A percentile compares a stretch with the other conserved stretches of the same genome.
Conservation (phyloP, 2,888 invertebrate genomes). For the Mythimna albipuncta region DNA sequence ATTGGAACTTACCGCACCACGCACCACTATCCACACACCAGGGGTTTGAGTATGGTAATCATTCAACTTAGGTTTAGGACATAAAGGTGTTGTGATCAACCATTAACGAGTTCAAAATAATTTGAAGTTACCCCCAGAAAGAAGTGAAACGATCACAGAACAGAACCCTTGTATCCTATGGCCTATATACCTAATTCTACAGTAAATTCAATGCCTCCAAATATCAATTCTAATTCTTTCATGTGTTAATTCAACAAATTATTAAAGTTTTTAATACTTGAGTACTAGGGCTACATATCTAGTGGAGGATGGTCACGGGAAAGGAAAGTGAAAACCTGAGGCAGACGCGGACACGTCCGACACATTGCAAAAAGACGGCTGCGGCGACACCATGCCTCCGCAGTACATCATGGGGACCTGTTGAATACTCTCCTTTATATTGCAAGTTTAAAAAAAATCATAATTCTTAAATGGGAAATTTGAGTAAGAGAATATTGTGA, state of each 20-base stretch:
- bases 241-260: slow-evolving; percentile 35
- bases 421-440: slow-evolving; percentile 46
- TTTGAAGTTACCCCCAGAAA: not conserved
- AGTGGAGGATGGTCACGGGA: slow-evolving; percentile 33
- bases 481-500: slow-evolving; percentile 12
- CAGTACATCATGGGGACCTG: slow-evolving; percentile 89
- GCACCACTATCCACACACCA: slow-evolving; percentile 80
- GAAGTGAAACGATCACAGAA: slow-evolving; percentile 36
- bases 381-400: slow-evolving; percentile 86
- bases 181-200: slow-evolving; percentile 36
- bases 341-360: slow-evolving; percentile 85
- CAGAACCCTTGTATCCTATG: slow-evolving; percentile 45
- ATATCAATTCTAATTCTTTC: slow-evolving; percentile 61
- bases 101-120: not conserved
- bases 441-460: slow-evolving; percentile 5
- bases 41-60: slow-evolving; percentile 43
- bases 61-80: slow-evolving; percentile 48
- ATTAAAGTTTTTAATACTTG: slow-evolving; percentile 16
- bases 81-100: slow-evolving; percentile 44
- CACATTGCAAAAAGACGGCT: slow-evolving; percentile 87
- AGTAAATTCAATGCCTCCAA: slow-evolving; percentile 63
- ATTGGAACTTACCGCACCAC: slow-evolving; percentile 88
- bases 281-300: slow-evolving; percentile 54
- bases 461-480: not conserved
- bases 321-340: slow-evolving; percentile 78